A percentile compares a stretch with the other conserved stretches of the same genome.
phyloP scores from a whole-genome alignment of 2,888 invertebrate species.

The Eremobia ochroleuca region DNA sequence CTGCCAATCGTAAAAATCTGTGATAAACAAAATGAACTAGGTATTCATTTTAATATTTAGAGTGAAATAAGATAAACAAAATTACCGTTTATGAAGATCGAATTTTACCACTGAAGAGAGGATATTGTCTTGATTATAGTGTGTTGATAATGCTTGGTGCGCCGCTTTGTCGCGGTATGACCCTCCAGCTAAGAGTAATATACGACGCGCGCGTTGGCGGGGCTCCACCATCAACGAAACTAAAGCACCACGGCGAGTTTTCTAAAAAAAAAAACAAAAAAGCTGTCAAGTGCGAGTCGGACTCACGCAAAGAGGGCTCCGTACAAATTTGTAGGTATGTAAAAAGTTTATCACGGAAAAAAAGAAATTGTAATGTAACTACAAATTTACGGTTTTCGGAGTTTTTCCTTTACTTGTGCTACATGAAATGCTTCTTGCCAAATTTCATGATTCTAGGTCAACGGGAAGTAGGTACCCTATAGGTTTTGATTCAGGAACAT shows the following conservation, averaged over 20 bases:
- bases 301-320: too few species aligned
- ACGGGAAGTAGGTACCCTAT: too few species aligned
- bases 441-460: too few species aligned
- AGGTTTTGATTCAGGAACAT: too few species aligned
- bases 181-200: conserved; percentile 97
- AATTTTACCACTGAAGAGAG: conserved; percentile 96
- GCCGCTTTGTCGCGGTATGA: conserved; percentile 95
- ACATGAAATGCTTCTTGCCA: too few species aligned
- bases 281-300: too few species aligned
- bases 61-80: background rate
- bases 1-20: background rate
- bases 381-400: too few species aligned
- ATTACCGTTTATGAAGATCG: conserved; percentile 93
- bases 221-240: conserved; percentile 95
- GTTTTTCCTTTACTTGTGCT: too few species aligned
- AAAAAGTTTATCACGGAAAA: too few species aligned
- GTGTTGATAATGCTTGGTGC: conserved; percentile 94
- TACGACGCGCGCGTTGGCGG: conserved; percentile 96
- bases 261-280: conserved; percentile 74
- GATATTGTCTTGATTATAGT: conserved; percentile 92
- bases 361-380: too few species aligned
- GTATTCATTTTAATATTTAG: background rate
- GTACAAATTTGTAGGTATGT: too few species aligned
- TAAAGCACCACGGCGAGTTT: conserved; percentile 94
- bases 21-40: background rate